Percentiles rank a stretch among this genome's conserved stretches.
phyloP scores from a whole-genome alignment of 2,113 vertebrate species.

The Emydura subglobosa region DNA sequence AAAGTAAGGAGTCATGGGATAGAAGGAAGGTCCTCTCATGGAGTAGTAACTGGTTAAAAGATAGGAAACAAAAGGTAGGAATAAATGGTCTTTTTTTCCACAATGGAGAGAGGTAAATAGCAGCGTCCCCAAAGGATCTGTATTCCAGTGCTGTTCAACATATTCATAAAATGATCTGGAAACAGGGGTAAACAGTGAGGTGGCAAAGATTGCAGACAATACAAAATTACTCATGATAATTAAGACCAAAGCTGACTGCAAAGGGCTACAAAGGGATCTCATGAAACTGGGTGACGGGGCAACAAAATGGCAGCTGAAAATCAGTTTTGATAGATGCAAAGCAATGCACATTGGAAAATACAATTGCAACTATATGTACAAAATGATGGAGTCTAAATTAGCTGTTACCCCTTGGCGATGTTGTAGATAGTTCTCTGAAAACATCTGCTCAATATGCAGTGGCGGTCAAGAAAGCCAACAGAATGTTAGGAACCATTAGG shows the following conservation, averaged over 20 bases:
- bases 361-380: too few relatives aligned
- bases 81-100: not conserved
- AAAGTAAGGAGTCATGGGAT: not conserved
- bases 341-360: too few relatives aligned
- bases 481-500: too few relatives aligned
- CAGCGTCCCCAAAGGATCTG: not conserved
- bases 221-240: not conserved
- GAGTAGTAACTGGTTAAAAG: not conserved
- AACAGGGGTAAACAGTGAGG: not conserved
- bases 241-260: not conserved
- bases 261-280: not conserved
- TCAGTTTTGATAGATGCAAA: not conserved
- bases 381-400: too few relatives aligned
- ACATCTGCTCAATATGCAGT: too few relatives aligned
- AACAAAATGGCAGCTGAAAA: not conserved
- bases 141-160: not conserved
- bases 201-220: not conserved
- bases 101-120: not conserved
- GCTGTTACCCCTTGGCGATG: too few relatives aligned
- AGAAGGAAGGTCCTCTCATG: not conserved
- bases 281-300: not conserved
- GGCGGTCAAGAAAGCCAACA: too few relatives aligned
- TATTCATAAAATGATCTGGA: not conserved
- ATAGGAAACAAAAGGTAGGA: not conserved
- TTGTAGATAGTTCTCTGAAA: too few relatives aligned